phyloP scores from a whole-genome alignment of 2,113 vertebrate species.

The Solea solea region DNA sequence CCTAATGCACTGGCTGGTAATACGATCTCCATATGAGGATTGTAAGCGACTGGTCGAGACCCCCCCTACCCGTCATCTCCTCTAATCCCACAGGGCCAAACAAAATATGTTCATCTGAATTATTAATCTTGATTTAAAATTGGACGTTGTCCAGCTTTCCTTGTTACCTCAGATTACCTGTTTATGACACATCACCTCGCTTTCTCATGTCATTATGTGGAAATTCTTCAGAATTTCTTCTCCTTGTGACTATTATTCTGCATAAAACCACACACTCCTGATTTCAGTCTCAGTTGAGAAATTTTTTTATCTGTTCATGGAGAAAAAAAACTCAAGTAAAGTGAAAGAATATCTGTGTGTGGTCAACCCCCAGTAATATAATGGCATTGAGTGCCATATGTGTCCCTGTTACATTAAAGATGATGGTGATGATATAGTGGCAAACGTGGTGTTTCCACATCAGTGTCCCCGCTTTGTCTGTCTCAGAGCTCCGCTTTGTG shows the following conservation, averaged over 20 bases:
- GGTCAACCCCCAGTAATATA: slow-evolving; percentile 39
- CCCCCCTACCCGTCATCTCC: slow-evolving; percentile 26
- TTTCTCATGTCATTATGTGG: background rate
- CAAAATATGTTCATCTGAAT: slow-evolving; percentile 35
- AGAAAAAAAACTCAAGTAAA: slow-evolving; percentile 6
- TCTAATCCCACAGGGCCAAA: slow-evolving; percentile 40
- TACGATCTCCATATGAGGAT: slow-evolving; percentile 44
- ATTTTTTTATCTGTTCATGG: slow-evolving; percentile 2
- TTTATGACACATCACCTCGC: background rate
- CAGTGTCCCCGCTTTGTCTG: slow-evolving; percentile 10
- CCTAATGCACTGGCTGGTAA: slow-evolving; percentile 67
- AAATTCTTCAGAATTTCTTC: background rate
- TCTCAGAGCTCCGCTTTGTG: slow-evolving; percentile 4
- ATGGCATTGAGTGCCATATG: slow-evolving; percentile 62
- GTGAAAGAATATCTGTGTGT: slow-evolving; percentile 9
- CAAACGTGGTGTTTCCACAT: slow-evolving; percentile 29
- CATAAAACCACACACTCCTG: slow-evolving; percentile 26
- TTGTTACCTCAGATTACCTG: background rate
- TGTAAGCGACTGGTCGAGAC: background rate
- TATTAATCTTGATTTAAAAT: slow-evolving; percentile 44
- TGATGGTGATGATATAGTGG: slow-evolving; percentile 53
- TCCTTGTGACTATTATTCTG: background rate
- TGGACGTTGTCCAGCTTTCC: background rate
- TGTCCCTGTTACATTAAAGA: slow-evolving; percentile 74
- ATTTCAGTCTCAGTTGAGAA: too few relatives aligned